Conservation (phyloP, 2,113 vertebrate species). For the Petrocephalus microphthalmus region DNA sequence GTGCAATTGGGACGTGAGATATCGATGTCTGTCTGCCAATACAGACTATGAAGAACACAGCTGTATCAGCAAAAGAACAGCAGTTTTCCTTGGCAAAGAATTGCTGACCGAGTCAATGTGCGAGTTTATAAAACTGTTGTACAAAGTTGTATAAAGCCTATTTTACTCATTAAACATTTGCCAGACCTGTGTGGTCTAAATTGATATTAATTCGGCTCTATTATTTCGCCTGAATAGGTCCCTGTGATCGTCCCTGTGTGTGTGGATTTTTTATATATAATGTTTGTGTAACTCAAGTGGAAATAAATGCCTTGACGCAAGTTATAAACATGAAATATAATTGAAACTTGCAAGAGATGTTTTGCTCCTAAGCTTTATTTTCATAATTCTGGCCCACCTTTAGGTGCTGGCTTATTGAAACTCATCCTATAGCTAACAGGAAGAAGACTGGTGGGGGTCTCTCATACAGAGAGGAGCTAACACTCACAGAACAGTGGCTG, state of each 20-base stretch:
- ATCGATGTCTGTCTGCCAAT: background rate
- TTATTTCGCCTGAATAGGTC: background rate
- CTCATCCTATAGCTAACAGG: background rate
- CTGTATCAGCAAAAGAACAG: background rate
- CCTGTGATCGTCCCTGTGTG: background rate
- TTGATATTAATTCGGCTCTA: background rate
- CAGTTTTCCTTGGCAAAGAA: background rate
- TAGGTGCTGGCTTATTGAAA: background rate
- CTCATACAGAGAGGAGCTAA: background rate
- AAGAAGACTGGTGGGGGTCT: background rate
- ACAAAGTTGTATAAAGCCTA: constrained; percentile 1
- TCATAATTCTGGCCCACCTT: background rate
- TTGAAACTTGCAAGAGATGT: background rate
- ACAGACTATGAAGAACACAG: background rate
- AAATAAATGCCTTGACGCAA: background rate
- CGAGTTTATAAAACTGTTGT: background rate
- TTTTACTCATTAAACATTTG: constrained; percentile 3
- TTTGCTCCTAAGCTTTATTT: background rate
- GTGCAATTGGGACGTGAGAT: background rate
- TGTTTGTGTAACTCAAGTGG: background rate
- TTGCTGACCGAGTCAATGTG: background rate
- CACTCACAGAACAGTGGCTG: background rate
- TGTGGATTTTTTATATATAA: background rate
- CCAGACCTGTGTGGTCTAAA: background rate
- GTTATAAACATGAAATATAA: background rate